Base-by-base conservation (phyloP, 2,797 vertebrate species). In the Oreortyx pictus region DNA sequence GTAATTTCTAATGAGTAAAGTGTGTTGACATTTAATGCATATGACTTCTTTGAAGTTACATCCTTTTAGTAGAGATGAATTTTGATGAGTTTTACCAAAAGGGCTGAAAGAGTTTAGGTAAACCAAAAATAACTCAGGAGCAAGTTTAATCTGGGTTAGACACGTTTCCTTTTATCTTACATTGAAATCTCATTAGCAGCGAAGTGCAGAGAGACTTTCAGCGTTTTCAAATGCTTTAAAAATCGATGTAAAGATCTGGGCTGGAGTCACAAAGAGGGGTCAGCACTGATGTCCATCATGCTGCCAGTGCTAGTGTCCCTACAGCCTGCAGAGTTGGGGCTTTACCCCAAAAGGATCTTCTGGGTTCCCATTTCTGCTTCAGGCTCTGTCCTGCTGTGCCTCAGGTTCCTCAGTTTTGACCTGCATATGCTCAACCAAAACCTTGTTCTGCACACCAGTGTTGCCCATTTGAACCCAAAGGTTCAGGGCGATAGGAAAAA, bases 1-100 rank as follows among this genome's bases (percentile, higher is more conserved):
- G 90, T 95, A 96, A 96, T 96, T 97, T 96, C 92, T 95, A 91
- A 96, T 92, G 82, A 92, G 79, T 89, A 95, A 96, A 89, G 88
- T 44, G 80, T 91, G 78, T 92, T 95, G 94, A 96, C 87, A 95
- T 91, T 94, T 93, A 93, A 95, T 91, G 90, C 75, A 83, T 95
- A 82, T 88, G 86, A 93, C 54, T 92, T 82, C 90, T 97, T 97
- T 95, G 88, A 97, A 97, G 89, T 95, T 88, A 57, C 64, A 89
- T 86, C 79, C 77, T 94, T 97, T 97, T 92, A 96, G 54, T 37
- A 86, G 27, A 91, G 64, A 94, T 90, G 90, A 97, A 96, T 93
- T 97, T 96, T 95, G 77, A 88, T 96, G 79, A 91, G 72, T 82
- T 87, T 89, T 95, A 89, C 73, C 92, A 76, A 93, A 92, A 88